Conservation (phyloP, 2,113 vertebrate genomes). For the Esox niger region DNA sequence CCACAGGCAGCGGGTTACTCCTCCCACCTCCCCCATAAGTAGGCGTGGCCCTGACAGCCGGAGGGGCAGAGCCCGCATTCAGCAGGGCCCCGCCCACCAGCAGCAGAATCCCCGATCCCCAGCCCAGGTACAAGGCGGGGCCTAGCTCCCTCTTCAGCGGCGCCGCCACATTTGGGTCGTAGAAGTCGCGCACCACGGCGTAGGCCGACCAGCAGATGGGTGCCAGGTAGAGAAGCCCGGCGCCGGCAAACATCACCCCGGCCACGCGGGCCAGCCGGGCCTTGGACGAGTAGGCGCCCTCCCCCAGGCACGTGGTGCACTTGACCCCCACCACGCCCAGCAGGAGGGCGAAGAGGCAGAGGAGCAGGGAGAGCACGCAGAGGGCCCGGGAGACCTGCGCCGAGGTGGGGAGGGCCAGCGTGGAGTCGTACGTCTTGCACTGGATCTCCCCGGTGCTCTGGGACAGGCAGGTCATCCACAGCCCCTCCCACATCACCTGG, state of each 20-base stretch:
- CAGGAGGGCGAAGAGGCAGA: slow-evolving; percentile 75
- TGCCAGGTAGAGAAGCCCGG: slow-evolving; percentile 61
- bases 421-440: slow-evolving; percentile 82
- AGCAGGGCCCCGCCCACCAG: slow-evolving; percentile 67
- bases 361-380: slow-evolving; percentile 73
- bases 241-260: slow-evolving; percentile 62
- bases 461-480: slow-evolving; percentile 88
- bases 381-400: slow-evolving; percentile 75
- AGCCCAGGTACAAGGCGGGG: slow-evolving; percentile 70
- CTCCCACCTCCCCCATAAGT: slow-evolving; percentile 43
- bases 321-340: slow-evolving; percentile 78
- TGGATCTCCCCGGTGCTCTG: slow-evolving; percentile 76
- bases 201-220: slow-evolving; percentile 69
- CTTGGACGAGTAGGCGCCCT: slow-evolving; percentile 66
- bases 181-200: slow-evolving; percentile 66
- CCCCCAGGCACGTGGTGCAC: slow-evolving; percentile 80
- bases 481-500: slow-evolving; percentile 83
- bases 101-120: slow-evolving; percentile 63
- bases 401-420: slow-evolving; percentile 75
- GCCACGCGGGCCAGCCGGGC: slow-evolving; percentile 64
- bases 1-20: slow-evolving; percentile 22
- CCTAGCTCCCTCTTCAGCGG: slow-evolving; percentile 73
- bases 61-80: slow-evolving; percentile 56
- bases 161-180: slow-evolving; percentile 62
- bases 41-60: slow-evolving; percentile 33